Percentiles rank a stretch among this genome's conserved stretches.
Evolutionary conservation across 2,888 invertebrate genomes (phyloP).

Genomic region (Lithodes maja): DNA sequence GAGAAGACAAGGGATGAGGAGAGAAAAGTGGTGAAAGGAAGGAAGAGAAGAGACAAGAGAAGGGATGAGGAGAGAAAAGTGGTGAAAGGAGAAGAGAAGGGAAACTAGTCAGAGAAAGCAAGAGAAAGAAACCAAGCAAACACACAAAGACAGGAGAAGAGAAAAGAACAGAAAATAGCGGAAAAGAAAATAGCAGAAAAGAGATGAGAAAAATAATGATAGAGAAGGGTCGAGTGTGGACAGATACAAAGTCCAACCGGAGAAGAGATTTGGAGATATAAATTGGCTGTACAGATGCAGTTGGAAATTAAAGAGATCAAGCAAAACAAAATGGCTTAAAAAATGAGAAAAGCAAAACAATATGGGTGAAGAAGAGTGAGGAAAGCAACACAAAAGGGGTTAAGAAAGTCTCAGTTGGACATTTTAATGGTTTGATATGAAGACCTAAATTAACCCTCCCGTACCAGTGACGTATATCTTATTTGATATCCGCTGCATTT

Average conservation of each 20-base stretch:
- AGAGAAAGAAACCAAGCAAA: background rate
- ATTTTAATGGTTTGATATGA: too few relatives aligned
- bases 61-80: background rate
- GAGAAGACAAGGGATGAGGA: background rate
- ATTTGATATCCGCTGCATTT: too few relatives aligned
- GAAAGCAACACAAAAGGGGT: too few relatives aligned
- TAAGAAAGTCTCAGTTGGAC: too few relatives aligned
- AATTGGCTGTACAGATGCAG: too few relatives aligned
- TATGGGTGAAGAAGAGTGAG: slow-evolving; percentile 21
- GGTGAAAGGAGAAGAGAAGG: background rate
- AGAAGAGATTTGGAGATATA: background rate
- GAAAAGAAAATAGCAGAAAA: background rate
- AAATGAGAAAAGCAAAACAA: background rate
- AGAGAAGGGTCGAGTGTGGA: background rate
- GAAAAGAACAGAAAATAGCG: background rate
- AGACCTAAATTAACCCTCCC: too few relatives aligned
- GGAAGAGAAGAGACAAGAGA: background rate
- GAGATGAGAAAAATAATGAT: background rate
- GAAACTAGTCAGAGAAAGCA: background rate
- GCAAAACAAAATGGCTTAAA: background rate
- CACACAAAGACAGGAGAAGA: background rate
- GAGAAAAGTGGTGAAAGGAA: background rate
- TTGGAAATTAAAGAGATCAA: background rate
- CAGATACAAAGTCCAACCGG: too few relatives aligned
- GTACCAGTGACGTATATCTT: too few relatives aligned